Percentiles rank a stretch among this genome's conserved stretches.
These are phyloP conservation scores for Sinhomidia bicolor DNA, from an alignment of 2,888 invertebrate genomes.

Conservation along the genomic window DNA sequence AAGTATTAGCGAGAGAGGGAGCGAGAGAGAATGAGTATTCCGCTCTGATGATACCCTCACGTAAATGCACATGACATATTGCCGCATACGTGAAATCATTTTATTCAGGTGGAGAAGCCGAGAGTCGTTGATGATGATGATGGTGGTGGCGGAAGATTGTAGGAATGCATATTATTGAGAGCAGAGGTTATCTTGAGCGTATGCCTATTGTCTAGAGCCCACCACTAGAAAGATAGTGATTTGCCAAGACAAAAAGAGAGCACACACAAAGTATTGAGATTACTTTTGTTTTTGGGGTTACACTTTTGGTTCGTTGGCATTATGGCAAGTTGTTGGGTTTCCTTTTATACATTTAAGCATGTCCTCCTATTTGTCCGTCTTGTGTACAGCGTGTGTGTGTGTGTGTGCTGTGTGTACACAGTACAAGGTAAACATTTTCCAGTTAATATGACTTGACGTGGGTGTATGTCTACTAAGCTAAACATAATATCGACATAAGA, in stretches of 20 bases:
- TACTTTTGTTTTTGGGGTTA: constrained; percentile 23
- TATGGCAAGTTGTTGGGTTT: no score
- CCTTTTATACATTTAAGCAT: background rate
- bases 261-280: constrained; percentile 25
- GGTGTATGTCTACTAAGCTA: background rate
- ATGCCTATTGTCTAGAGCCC: constrained; percentile 20
- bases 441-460: constrained; percentile 44
- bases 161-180: constrained; percentile 29
- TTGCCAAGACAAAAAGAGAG: constrained; percentile 29
- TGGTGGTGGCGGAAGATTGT: background rate
- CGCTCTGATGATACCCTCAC: background rate
- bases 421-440: constrained; percentile 33
- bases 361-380: background rate
- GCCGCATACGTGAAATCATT: background rate
- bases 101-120: background rate
- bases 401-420: constrained; percentile 30
- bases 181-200: constrained; percentile 36
- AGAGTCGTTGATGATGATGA: background rate
- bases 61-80: background rate
- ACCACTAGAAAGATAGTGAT: background rate
- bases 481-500: constrained; percentile 43
- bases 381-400: background rate
- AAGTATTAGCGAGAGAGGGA: background rate
- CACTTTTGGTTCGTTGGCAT: background rate
- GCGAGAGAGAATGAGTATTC: no score